Conservation (phyloP, 1,140 invertebrate genomes). For the Acyrthosiphon pisum region DNA sequence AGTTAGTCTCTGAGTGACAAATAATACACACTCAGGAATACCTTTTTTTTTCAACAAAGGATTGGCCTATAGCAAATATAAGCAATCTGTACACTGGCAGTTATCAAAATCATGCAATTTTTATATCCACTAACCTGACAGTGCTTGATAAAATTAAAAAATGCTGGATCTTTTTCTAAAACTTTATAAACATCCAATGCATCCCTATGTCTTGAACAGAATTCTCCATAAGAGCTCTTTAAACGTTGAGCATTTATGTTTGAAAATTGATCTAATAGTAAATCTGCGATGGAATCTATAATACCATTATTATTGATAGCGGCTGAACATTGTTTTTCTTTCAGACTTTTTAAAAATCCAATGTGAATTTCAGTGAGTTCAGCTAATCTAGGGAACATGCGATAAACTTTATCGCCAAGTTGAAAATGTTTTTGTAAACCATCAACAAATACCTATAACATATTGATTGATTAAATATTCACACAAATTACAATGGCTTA, state of each 20-base stretch:
- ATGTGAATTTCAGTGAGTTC: slow-evolving; percentile 89
- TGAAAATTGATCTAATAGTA: slow-evolving; percentile 84
- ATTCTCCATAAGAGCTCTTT: slow-evolving; percentile 85
- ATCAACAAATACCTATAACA: slow-evolving; percentile 79
- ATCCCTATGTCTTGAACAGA: slow-evolving; percentile 87
- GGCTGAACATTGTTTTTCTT: slow-evolving; percentile 76
- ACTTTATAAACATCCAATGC: slow-evolving; percentile 81
- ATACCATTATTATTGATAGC: slow-evolving; percentile 64
- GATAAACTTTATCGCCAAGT: slow-evolving; percentile 73
- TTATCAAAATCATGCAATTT: neutral
- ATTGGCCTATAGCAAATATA: slow-evolving; percentile 68
- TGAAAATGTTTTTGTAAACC: slow-evolving; percentile 82
- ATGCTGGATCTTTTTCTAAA: slow-evolving; percentile 76
- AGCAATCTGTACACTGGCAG: neutral
- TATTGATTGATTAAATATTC: neutral
- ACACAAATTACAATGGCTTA: too few species aligned
- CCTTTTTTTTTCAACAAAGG: slow-evolving; percentile 91
- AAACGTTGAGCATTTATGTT: slow-evolving; percentile 66
- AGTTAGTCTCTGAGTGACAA: slow-evolving; percentile 91
- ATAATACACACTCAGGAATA: slow-evolving; percentile 92
- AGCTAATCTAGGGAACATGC: slow-evolving; percentile 86
- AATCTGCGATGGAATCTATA: slow-evolving; percentile 83
- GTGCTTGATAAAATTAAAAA: slow-evolving; percentile 85
- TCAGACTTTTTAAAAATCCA: slow-evolving; percentile 77
- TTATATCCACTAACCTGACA: slow-evolving; percentile 69